phyloP scores from a whole-genome alignment of 1,140 invertebrate genomes.

The Platorchestia sp. region DNA sequence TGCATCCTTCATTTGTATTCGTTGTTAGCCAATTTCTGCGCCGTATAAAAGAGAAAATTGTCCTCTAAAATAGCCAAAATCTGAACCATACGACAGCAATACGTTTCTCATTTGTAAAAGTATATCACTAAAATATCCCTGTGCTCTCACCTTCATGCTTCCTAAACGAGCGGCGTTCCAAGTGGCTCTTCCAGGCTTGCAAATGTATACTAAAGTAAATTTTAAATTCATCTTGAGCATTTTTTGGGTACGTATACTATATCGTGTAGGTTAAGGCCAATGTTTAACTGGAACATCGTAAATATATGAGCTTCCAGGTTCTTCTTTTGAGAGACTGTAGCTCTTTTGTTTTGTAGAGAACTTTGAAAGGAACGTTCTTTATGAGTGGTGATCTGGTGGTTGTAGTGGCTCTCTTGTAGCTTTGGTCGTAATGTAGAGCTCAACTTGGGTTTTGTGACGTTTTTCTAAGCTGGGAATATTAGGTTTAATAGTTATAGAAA shows the following conservation, averaged over 20 bases:
- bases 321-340: background rate
- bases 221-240: background rate
- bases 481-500: background rate
- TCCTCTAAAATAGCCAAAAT: too few species aligned
- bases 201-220: background rate
- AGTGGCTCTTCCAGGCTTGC: background rate
- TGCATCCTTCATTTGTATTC: too few species aligned
- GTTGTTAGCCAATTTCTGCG: too few species aligned
- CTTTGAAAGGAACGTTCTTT: background rate
- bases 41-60: too few species aligned
- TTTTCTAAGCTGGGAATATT: background rate
- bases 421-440: background rate
- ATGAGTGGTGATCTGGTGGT: background rate
- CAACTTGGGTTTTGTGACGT: background rate
- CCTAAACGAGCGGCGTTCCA: background rate
- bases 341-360: background rate
- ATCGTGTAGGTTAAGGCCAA: background rate
- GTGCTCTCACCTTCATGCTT: background rate
- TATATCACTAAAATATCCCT: too few species aligned
- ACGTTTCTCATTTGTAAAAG: too few species aligned
- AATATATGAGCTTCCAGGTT: background rate
- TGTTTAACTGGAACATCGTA: background rate
- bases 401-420: background rate
- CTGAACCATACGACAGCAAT: too few species aligned
- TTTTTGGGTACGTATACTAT: background rate